Conservation (phyloP, 2,888 invertebrate species). For the Pantelozetes paolii region DNA sequence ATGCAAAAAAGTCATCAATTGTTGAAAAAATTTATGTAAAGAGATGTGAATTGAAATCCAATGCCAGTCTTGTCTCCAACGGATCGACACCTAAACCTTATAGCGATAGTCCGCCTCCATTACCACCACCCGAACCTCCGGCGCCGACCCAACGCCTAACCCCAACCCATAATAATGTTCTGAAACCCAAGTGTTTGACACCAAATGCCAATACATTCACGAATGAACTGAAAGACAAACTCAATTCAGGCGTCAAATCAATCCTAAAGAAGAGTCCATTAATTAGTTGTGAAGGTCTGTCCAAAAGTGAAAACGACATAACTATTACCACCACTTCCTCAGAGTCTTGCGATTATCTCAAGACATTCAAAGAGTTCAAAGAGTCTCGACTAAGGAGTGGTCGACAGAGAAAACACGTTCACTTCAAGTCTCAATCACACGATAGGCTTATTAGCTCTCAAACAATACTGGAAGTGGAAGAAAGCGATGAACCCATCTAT, state of each 20-base stretch:
- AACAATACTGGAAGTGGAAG: conserved; percentile 38
- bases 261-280: conserved; percentile 45
- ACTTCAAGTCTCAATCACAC: conserved; percentile 25
- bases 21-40: not conserved
- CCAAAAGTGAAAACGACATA: not conserved
- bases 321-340: not conserved
- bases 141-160: conserved; percentile 38
- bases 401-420: conserved; percentile 33
- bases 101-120: not conserved
- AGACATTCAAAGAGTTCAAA: conserved; percentile 31
- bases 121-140: conserved; percentile 41
- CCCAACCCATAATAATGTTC: not conserved
- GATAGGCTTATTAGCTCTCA: conserved; percentile 32
- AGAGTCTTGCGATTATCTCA: conserved; percentile 11
- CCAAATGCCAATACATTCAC: not conserved
- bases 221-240: conserved; percentile 38
- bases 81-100: too few relatives aligned
- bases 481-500: conserved; percentile 39
- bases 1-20: not conserved
- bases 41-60: not conserved
- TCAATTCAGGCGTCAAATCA: conserved; percentile 44
- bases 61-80: too few relatives aligned
- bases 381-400: conserved; percentile 1
- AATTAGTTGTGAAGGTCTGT: not conserved
- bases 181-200: not conserved